A percentile compares a stretch with the other conserved stretches of the same genome.
phyloP scores from a whole-genome alignment of 2,888 invertebrate species.

The Acholoe squamosa region DNA sequence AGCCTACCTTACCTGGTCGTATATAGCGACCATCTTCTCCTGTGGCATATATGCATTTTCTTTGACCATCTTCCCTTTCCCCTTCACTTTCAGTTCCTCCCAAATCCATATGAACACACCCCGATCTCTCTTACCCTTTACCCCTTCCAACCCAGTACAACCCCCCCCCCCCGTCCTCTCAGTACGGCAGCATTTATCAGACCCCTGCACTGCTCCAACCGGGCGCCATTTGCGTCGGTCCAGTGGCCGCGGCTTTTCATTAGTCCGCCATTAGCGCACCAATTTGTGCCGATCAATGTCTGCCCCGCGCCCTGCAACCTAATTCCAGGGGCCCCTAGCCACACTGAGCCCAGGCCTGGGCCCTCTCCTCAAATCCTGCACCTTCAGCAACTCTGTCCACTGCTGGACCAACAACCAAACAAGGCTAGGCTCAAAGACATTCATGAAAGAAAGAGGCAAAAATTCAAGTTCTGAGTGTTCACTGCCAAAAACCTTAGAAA shows the following conservation, averaged over 20 bases:
- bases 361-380: not conserved
- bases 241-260: constrained; percentile 31
- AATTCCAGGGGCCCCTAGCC: not conserved
- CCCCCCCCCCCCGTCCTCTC: not conserved
- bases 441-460: too few relatives aligned
- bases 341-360: not conserved
- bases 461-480: too few relatives aligned
- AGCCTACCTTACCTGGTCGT: too few relatives aligned
- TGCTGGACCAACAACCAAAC: too few relatives aligned
- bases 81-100: too few relatives aligned
- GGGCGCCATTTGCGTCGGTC: constrained; percentile 28
- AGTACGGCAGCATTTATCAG: not conserved
- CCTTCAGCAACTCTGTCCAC: not conserved
- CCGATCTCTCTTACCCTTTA: not conserved
- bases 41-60: too few relatives aligned
- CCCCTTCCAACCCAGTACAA: too few relatives aligned
- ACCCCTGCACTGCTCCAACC: not conserved
- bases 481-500: too few relatives aligned
- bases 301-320: not conserved
- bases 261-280: constrained; percentile 23
- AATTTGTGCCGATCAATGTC: not conserved
- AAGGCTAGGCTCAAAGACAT: too few relatives aligned
- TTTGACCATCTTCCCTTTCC: too few relatives aligned
- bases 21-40: too few relatives aligned
- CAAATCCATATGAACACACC: not conserved